Base-by-base conservation (phyloP, 2,888 invertebrate genomes). In the Drosophila helvetica region DNA sequence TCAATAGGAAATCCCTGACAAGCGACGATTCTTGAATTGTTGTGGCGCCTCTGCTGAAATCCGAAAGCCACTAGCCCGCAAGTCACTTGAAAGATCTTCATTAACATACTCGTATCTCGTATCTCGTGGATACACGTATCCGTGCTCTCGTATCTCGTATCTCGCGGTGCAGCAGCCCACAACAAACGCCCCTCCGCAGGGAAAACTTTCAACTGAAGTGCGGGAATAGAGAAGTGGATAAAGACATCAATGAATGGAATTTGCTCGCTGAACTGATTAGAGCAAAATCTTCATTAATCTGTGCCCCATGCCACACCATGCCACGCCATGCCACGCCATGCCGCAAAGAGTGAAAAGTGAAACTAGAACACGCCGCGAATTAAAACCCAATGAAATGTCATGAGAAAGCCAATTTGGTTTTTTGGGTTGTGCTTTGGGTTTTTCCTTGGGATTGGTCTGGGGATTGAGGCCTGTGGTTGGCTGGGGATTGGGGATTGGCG, bases 21-120 rank as follows among this genome's bases (percentile, higher is more conserved):
- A 25, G 6, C 6, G 25, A 25, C 8, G 25, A 25, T 25, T 25
- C 7, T 7, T 25, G 7, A 27, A 22, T 0, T 22, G 22, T 22
- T n/a, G 22, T 38, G 38, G 46, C 46, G 18, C 15, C 5, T 27
- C 27, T 2, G 27, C 27, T 27, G 27, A 8, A 27, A 27, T 8
- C 27, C 43, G 17, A 8, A 45, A 17, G 38, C 46, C 10, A 9
- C 30, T 15, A 15, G 33, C n/a, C n/a, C 6, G 25, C 22, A 25
- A 17, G 50, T 22, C 75, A 81, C 78, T 81, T 79, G 75, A 79
- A 78, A 67, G 80, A 78, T 80, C 80, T 82, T 86, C 84, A 82
- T 82, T 85, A 85, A 80, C 67, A 67, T 15, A 38, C 38, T 38
- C 38, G 38, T n/a, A n/a, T n/a, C n/a, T n/a, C 33, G 12, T 12